A percentile compares a stretch with the other conserved stretches of the same genome.
phyloP scores from a whole-genome alignment of 2,888 invertebrate genomes.

The Diarsia brunnea region DNA sequence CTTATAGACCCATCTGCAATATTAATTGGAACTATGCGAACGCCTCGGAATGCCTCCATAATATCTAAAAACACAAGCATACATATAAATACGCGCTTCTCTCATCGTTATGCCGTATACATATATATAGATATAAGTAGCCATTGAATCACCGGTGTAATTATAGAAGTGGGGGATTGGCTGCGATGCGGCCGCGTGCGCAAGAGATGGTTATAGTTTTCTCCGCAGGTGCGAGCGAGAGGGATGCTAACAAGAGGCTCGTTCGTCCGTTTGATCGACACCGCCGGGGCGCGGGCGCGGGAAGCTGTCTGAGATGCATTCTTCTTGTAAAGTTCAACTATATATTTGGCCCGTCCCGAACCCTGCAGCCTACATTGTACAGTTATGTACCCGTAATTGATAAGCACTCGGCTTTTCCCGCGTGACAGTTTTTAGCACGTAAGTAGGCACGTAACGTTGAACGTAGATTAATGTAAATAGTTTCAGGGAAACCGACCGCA shows the following conservation, averaged over 20 bases:
- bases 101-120: constrained; percentile 87
- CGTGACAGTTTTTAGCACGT: constrained; percentile 41
- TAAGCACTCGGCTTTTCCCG: constrained; percentile 62
- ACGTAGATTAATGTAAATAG: constrained; percentile 19
- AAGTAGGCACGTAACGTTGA: not conserved
- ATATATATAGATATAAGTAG: constrained; percentile 89
- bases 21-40: constrained; percentile 80
- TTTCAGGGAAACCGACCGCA: constrained; percentile 53
- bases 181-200: constrained; percentile 87
- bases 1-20: constrained; percentile 75
- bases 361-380: constrained; percentile 77
- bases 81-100: constrained; percentile 86
- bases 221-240: constrained; percentile 79
- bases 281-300: constrained; percentile 89
- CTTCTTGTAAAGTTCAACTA: constrained; percentile 90
- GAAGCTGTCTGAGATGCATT: constrained; percentile 89
- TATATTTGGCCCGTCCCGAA: constrained; percentile 86
- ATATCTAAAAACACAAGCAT: constrained; percentile 86
- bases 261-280: constrained; percentile 90
- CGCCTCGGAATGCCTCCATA: constrained; percentile 81
- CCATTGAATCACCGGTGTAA: constrained; percentile 91
- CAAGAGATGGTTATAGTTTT: constrained; percentile 77
- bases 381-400: constrained; percentile 80
- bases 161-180: constrained; percentile 91
- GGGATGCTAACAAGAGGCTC: constrained; percentile 89